Conservation (phyloP, 2,797 vertebrate species). For the Falco cherrug region DNA sequence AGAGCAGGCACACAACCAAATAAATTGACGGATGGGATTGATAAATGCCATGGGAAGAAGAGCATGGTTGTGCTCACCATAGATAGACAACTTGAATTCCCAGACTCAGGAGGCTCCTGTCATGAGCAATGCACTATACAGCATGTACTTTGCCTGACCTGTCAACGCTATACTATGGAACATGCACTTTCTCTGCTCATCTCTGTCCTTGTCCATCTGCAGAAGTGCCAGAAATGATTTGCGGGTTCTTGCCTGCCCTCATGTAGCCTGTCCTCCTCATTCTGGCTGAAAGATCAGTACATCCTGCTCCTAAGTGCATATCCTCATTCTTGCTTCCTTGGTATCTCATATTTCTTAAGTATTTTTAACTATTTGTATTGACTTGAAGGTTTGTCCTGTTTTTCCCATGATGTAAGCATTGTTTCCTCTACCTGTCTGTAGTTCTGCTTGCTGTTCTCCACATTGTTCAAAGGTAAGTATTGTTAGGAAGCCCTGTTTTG, state of each 20-base stretch:
- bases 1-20: constrained; percentile 6
- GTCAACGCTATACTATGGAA: background rate
- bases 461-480: background rate
- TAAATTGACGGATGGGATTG: constrained; percentile 11
- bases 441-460: background rate
- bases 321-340: background rate
- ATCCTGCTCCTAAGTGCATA: background rate
- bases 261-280: background rate
- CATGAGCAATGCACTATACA: background rate
- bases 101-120: background rate
- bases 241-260: background rate
- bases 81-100: background rate
- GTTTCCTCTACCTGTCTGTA: background rate
- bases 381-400: background rate
- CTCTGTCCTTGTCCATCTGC: background rate
- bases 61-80: background rate
- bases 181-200: background rate
- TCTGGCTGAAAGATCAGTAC: background rate
- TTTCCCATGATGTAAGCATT: fast-evolving
- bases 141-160: constrained; percentile 29
- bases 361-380: background rate
- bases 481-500: background rate
- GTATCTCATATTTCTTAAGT: background rate
- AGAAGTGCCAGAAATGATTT: background rate
- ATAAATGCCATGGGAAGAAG: background rate